Conservation (phyloP, 2,113 vertebrate genomes). For the Syrmaticus mikado region DNA sequence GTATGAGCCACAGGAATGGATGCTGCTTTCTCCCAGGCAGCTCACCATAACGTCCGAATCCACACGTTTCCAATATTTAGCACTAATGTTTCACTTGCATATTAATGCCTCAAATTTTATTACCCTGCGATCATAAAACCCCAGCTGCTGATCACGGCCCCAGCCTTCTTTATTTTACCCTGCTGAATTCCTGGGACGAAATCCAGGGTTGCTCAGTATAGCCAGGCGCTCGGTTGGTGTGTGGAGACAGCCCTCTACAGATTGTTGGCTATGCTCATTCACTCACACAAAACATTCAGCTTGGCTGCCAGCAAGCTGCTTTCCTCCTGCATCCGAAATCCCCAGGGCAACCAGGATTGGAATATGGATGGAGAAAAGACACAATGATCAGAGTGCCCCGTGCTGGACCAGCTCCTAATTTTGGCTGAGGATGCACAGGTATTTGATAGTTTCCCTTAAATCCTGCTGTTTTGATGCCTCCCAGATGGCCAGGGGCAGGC, state of each 20-base stretch:
- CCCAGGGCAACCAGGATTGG: neutral
- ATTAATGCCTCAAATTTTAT: conserved; percentile 26
- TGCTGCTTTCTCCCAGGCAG: neutral
- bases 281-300: neutral
- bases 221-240: accelerated
- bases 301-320: neutral
- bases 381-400: accelerated
- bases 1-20: accelerated
- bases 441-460: too few relatives aligned
- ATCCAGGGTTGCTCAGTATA: neutral
- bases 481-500: too few relatives aligned
- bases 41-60: neutral
- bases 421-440: neutral
- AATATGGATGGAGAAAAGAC: accelerated
- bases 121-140: neutral
- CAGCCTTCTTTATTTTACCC: neutral
- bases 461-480: neutral
- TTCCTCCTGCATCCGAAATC: neutral
- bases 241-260: conserved; percentile 61
- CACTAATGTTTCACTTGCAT: neutral
- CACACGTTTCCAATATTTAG: neutral
- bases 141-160: neutral
- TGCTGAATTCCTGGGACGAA: neutral
- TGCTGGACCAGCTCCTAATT: neutral
- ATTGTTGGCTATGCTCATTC: neutral